Evolutionary conservation across 2,113 vertebrate species (phyloP).

Genomic region (Aegotheles bennettii): DNA sequence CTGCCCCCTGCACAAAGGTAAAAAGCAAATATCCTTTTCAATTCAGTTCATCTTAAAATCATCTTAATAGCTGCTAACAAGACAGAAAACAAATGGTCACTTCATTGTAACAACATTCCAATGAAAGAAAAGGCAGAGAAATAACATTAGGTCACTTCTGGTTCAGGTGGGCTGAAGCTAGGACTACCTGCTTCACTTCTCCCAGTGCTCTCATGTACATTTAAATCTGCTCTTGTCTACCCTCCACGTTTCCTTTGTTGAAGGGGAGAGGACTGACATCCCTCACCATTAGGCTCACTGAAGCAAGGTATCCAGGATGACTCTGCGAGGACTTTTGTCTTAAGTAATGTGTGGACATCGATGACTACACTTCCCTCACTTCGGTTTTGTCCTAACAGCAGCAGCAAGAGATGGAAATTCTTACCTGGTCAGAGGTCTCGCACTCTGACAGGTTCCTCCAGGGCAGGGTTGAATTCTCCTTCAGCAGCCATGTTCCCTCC

Average conservation of each 20-base stretch:
- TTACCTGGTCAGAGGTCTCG: conserved; percentile 60
- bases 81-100: neutral
- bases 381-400: neutral
- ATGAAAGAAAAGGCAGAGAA: neutral
- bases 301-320: neutral
- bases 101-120: neutral
- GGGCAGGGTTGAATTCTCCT: conserved; percentile 71
- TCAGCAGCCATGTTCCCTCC: conserved; percentile 73
- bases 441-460: conserved; percentile 80
- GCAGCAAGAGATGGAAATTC: neutral
- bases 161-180: neutral
- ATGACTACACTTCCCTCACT: neutral
- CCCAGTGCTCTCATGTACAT: neutral
- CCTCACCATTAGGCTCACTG: neutral
- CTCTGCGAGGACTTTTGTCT: too few species aligned
- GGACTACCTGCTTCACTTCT: neutral
- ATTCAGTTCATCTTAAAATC: conserved; percentile 1
- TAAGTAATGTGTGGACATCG: too few species aligned
- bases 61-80: conserved; percentile 13
- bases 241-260: neutral
- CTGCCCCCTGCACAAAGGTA: neutral
- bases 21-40: conserved; percentile 16
- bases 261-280: neutral
- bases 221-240: neutral
- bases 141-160: neutral